Conservation (phyloP, 2,888 invertebrate genomes). For the Callinectes sapidus region DNA sequence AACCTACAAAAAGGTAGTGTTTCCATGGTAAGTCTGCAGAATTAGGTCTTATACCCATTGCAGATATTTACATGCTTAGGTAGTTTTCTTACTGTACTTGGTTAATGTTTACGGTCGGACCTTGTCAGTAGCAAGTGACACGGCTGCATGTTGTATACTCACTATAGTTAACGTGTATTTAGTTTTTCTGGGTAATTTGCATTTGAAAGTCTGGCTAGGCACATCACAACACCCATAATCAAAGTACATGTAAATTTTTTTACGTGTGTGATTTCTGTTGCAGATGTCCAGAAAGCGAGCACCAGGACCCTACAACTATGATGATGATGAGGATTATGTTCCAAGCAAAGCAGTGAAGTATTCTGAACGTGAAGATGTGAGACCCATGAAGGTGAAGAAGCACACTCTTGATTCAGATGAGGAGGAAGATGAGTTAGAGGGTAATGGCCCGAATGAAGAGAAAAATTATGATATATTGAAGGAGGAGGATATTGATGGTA, state of each 20-base stretch:
- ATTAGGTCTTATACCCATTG: no score
- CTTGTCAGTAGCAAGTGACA: no score
- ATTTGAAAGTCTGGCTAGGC: no score
- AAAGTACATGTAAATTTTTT: neutral
- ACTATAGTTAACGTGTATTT: no score
- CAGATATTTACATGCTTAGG: no score
- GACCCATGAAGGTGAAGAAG: constrained; percentile 61
- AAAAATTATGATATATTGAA: constrained; percentile 69
- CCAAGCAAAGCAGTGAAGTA: constrained; percentile 69
- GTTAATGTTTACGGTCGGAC: no score
- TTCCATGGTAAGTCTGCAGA: no score
- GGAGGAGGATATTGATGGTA: constrained; percentile 73
- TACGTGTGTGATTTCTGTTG: neutral
- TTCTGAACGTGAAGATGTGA: constrained; percentile 59
- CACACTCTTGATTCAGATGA: constrained; percentile 73
- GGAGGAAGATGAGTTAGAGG: constrained; percentile 71
- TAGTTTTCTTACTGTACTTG: no score
- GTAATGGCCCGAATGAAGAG: constrained; percentile 68
- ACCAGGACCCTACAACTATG: constrained; percentile 68
- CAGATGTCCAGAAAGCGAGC: constrained; percentile 65
- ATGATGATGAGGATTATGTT: constrained; percentile 73
- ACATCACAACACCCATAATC: no score
- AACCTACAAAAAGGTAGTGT: no score
- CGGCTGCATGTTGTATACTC: no score
- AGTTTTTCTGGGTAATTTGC: no score